Conservation (phyloP, 2,797 vertebrate species). For the Neolamprologus multifasciatus region DNA sequence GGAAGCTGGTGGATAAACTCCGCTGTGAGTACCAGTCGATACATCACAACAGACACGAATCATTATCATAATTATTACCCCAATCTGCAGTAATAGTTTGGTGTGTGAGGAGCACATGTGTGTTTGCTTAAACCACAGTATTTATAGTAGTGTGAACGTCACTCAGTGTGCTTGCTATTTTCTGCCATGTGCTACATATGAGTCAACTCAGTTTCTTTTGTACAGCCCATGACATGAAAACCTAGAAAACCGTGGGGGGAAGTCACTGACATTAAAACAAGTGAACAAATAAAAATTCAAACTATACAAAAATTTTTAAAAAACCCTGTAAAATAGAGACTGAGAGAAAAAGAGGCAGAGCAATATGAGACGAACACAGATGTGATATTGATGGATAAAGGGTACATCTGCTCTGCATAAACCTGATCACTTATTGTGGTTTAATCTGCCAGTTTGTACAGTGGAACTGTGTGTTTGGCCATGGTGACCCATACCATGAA, state of each 20-base stretch:
- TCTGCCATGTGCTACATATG: neutral
- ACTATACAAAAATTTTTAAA: rapidly evolving
- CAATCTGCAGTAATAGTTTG: neutral
- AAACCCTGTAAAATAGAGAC: neutral
- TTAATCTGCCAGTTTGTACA: neutral
- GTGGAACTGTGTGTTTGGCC: neutral
- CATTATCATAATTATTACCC: neutral
- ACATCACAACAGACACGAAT: neutral
- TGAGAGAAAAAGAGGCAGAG: neutral
- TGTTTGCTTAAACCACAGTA: neutral
- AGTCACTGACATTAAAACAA: neutral
- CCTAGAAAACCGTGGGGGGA: neutral
- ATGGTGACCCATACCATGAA: neutral
- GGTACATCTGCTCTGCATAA: neutral
- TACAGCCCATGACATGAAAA: neutral
- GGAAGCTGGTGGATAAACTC: conserved; percentile 93
- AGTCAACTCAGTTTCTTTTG: neutral
- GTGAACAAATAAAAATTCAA: neutral
- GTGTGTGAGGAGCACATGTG: neutral
- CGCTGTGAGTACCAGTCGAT: conserved; percentile 83
- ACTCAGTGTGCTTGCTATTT: neutral
- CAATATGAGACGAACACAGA: neutral
- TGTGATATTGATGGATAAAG: neutral
- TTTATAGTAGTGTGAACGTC: neutral
- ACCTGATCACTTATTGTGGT: neutral